Percentiles rank a stretch among this genome's conserved stretches.
These are phyloP conservation scores for Calidris pugnax DNA, from an alignment of 2,113 vertebrate species.

Conservation along the genomic window DNA sequence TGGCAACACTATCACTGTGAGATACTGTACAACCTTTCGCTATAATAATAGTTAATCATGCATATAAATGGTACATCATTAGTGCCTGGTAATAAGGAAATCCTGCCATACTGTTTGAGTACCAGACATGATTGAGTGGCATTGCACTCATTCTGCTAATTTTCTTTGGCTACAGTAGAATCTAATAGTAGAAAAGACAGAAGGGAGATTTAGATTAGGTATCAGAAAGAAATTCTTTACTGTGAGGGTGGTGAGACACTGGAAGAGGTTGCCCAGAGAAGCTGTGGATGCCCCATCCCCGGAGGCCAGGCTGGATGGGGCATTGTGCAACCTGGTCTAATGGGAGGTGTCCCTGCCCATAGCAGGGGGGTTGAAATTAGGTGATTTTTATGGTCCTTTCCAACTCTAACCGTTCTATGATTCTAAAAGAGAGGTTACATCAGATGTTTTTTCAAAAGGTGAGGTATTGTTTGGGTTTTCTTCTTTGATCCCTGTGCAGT, in stretches of 20 bases:
- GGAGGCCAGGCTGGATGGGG: not conserved
- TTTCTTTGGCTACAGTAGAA: not conserved
- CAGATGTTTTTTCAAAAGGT: accelerated
- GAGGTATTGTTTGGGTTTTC: not conserved
- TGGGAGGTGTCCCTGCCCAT: not conserved
- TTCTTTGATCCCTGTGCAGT: not conserved
- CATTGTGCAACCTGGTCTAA: not conserved
- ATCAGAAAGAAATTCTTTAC: not conserved
- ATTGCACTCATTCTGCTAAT: not conserved
- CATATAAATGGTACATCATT: not conserved
- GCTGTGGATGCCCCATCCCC: not conserved
- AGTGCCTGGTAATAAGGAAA: not conserved
- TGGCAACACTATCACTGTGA: not conserved
- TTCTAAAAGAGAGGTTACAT: not conserved
- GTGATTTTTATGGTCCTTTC: not conserved
- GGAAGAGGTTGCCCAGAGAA: not conserved
- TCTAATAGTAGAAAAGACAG: not conserved
- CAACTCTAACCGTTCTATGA: not conserved
- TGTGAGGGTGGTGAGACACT: too few species aligned
- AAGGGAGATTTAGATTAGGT: not conserved
- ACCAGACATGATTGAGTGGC: not conserved
- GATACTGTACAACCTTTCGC: not conserved
- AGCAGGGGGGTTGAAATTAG: not conserved
- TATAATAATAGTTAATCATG: not conserved
- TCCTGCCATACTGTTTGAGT: not conserved